A percentile compares a stretch with the other conserved stretches of the same genome.
These are phyloP conservation scores for Amaurobius ferox DNA, from an alignment of 2,888 invertebrate genomes.

Conservation along the genomic window DNA sequence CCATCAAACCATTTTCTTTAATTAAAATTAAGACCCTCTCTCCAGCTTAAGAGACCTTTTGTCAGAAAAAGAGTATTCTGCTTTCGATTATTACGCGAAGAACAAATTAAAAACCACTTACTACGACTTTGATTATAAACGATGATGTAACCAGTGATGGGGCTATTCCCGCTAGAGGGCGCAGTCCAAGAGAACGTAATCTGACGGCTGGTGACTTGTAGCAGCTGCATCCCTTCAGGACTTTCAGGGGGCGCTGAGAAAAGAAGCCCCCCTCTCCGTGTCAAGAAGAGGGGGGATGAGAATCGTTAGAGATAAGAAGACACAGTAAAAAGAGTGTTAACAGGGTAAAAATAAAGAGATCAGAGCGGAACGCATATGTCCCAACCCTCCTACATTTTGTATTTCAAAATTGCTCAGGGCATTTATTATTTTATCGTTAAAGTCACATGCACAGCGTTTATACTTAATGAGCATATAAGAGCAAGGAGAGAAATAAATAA, in stretches of 20 bases:
- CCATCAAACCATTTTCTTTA: too few species aligned
- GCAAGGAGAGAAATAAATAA: background rate
- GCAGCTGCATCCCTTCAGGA: slow-evolving; percentile 61
- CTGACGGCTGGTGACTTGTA: slow-evolving; percentile 75
- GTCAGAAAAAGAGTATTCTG: too few species aligned
- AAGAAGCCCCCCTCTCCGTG: slow-evolving; percentile 23
- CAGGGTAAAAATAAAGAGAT: slow-evolving; percentile 47
- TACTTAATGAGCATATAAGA: slow-evolving; percentile 15
- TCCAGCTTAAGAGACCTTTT: too few species aligned
- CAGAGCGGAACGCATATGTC: slow-evolving; percentile 27
- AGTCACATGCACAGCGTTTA: slow-evolving; percentile 38
- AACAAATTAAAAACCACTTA: slow-evolving; percentile 54
- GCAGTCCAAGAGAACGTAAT: slow-evolving; percentile 76
- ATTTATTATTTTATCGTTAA: slow-evolving; percentile 66
- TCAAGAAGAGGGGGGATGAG: slow-evolving; percentile 4
- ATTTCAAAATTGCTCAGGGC: slow-evolving; percentile 56
- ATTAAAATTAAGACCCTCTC: too few species aligned
- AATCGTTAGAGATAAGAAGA: slow-evolving; percentile 55
- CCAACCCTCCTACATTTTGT: slow-evolving; percentile 7
- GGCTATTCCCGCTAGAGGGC: slow-evolving; percentile 78
- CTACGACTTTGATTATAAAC: slow-evolving; percentile 75
- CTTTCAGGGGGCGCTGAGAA: slow-evolving; percentile 69
- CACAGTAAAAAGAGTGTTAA: slow-evolving; percentile 61
- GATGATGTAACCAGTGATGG: slow-evolving; percentile 76
- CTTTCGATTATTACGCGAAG: too few species aligned